A percentile compares a stretch with the other conserved stretches of the same genome.
Evolutionary conservation across 2,888 invertebrate genomes (phyloP).

Genomic region (Venusia cambrica): DNA sequence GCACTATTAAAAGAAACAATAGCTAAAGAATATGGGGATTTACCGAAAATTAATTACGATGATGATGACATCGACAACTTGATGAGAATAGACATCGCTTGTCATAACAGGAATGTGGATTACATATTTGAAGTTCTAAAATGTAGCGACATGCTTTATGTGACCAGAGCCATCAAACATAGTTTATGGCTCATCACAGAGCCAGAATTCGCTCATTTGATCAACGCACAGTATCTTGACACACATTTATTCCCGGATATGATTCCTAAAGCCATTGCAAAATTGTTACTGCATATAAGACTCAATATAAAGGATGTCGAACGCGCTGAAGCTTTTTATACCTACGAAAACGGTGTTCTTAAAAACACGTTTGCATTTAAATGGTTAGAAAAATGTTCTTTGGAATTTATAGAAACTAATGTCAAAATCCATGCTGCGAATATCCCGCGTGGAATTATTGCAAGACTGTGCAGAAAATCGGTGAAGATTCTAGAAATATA

Average conservation of each 20-base stretch:
- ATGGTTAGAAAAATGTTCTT: conserved; percentile 56
- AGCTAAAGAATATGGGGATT: not conserved
- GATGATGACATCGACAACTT: conserved; percentile 37
- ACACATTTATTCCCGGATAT: conserved; percentile 49
- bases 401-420: conserved; percentile 43
- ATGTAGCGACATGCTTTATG: conserved; percentile 50
- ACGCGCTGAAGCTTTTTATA: conserved; percentile 53
- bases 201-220: conserved; percentile 46
- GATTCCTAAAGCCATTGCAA: conserved; percentile 49
- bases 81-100: conserved; percentile 48
- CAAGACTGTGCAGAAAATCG: conserved; percentile 48
- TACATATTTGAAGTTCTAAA: conserved; percentile 44
- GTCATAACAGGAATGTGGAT: conserved; percentile 38
- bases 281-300: conserved; percentile 50
- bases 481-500: conserved; percentile 36
- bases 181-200: conserved; percentile 58
- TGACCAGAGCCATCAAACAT: conserved; percentile 52
- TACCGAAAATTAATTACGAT: conserved; percentile 7
- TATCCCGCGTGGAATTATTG: too few relatives aligned
- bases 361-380: conserved; percentile 40
- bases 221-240: conserved; percentile 55
- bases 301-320: conserved; percentile 48
- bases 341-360: conserved; percentile 36
- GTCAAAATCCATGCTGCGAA: too few relatives aligned
- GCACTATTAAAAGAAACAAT: conserved; percentile 24